Base-by-base conservation (phyloP, 1,140 invertebrate species). In the Pseudomyrmex flavicornis region DNA sequence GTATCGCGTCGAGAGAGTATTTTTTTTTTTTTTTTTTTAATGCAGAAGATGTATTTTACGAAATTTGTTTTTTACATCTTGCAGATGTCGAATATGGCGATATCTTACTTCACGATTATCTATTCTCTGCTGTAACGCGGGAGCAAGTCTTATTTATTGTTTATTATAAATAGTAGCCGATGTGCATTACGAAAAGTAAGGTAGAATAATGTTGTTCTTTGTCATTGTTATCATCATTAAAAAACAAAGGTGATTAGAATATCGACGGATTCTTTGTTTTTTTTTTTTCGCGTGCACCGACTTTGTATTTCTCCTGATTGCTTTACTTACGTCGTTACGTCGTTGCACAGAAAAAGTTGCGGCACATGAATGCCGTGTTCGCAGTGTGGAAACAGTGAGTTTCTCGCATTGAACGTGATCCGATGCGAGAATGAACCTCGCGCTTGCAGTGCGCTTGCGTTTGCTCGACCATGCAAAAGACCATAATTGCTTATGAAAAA, bases 401-500 rank as follows among this genome's bases (percentile, higher is more conserved):
- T 35, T 35, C 35, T 26, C 26, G 26, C 26, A 10, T 62, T 7
- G 15, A 65, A 44, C 12, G n/a, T 46, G 17, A 17, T 35, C 12
- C 35, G 46, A 44, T 17, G 13, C 15, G 22, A 3, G 48, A 75
- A 20, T 76, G 46, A 52, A 48, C 8, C 1, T 15, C 7, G 4
- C 22, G 1, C 2, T 8, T 5, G 26, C 12, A 13, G 35, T 75
- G 22, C 61, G 46, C 48, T 66, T 54, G 61, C 73, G 59, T n/a
- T 7, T 2, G 22, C 2, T 63, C 46, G 13, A 65, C 13, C 4
- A 0, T 7, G 35, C 5, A 44, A 54, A 2, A 7, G 20, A 15
- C 0, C 48, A 52, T 52, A 76, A 54, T 76, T 54, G 61, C 26
- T 76, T 44, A 76, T 76, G 8, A 76, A 65, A 65, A 56, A 65